A percentile compares a stretch with the other conserved stretches of the same genome.
Conservation (phyloP, 2,888 invertebrate species). For the Rhyacophila evoluta region DNA sequence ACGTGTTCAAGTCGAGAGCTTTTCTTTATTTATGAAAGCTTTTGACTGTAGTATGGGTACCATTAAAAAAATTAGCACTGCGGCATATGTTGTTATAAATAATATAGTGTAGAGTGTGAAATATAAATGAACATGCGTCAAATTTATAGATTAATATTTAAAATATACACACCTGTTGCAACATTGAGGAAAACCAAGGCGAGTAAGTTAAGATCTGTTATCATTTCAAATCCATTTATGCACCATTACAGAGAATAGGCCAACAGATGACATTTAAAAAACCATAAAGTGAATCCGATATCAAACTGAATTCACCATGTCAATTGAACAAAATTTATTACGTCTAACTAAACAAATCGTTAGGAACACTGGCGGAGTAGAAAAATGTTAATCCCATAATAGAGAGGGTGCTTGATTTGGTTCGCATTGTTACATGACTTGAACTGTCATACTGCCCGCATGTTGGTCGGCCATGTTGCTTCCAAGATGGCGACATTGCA, state of each 20-base stretch:
- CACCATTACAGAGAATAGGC: constrained; percentile 23
- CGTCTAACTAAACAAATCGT: not conserved
- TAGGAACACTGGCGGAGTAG: not conserved
- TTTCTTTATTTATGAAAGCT: not conserved
- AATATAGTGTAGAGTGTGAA: not conserved
- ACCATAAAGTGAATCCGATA: not conserved
- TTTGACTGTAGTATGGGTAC: not conserved
- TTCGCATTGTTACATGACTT: constrained; percentile 19
- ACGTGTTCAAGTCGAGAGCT: too few species aligned
- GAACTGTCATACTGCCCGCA: constrained; percentile 41
- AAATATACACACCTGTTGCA: constrained; percentile 34
- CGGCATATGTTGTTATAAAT: constrained; percentile 22
- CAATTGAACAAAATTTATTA: not conserved
- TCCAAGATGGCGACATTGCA: constrained; percentile 51
- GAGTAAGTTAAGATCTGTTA: constrained; percentile 33
- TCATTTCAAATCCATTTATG: constrained; percentile 43
- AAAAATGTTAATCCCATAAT: not conserved
- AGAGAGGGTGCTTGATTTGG: not conserved
- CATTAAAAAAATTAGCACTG: constrained; percentile 6
- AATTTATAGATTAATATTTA: not conserved
- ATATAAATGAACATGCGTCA: not conserved
- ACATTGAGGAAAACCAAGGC: constrained; percentile 43
- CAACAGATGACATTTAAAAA: constrained; percentile 45
- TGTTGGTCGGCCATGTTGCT: constrained; percentile 43
- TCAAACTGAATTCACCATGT: not conserved